A percentile compares a stretch with the other conserved stretches of the same genome.
Evolutionary conservation across 2,113 vertebrate genomes (phyloP).

Genomic region (Phycodurus eques): DNA sequence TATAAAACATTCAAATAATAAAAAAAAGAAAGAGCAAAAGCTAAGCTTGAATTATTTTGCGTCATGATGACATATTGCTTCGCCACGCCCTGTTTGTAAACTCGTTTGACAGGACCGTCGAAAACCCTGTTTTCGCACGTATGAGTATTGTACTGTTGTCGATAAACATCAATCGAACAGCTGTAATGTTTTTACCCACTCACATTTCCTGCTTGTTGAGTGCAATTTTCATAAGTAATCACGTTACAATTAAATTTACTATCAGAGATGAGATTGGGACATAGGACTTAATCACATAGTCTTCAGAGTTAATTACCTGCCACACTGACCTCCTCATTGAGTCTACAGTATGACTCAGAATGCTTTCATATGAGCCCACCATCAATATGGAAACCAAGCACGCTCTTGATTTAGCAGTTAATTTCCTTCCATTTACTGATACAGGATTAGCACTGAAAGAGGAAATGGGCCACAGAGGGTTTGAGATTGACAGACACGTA

Average conservation of each 20-base stretch:
- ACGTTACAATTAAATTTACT: constrained; percentile 49
- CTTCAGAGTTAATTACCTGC: constrained; percentile 67
- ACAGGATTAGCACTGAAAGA: constrained; percentile 68
- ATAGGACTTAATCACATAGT: constrained; percentile 60
- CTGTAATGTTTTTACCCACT: background rate
- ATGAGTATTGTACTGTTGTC: background rate
- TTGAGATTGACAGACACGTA: constrained; percentile 71
- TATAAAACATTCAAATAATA: background rate
- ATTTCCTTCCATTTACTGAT: constrained; percentile 70
- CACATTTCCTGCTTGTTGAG: constrained; percentile 29
- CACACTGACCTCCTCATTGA: constrained; percentile 44
- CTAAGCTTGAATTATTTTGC: background rate
- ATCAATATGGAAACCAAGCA: constrained; percentile 49
- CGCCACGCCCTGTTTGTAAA: background rate
- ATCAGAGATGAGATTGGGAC: constrained; percentile 51
- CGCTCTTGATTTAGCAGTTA: constrained; percentile 69
- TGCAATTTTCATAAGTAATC: constrained; percentile 55
- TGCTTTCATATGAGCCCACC: constrained; percentile 42
- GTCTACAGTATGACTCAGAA: constrained; percentile 41
- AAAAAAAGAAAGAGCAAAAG: background rate
- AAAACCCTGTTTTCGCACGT: background rate
- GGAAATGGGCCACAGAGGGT: constrained; percentile 60
- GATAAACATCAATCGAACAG: background rate
- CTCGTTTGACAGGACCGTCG: background rate
- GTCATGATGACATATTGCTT: background rate